phyloP scores from a whole-genome alignment of 2,888 invertebrate genomes.

The Sphecodes monilicornis region DNA sequence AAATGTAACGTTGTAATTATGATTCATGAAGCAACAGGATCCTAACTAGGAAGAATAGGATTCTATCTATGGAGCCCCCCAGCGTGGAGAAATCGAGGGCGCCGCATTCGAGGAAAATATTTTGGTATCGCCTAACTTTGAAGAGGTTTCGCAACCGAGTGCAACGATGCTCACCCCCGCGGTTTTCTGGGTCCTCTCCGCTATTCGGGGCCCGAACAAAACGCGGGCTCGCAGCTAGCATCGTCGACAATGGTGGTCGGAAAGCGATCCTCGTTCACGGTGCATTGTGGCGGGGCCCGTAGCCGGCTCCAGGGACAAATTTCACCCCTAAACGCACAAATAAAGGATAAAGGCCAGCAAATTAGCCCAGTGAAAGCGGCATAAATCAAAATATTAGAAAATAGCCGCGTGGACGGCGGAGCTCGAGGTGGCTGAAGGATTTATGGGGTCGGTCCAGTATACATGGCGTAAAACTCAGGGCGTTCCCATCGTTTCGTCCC shows the following conservation, averaged over 20 bases:
- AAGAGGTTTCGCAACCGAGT: slow-evolving; percentile 53
- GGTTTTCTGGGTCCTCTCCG: neutral
- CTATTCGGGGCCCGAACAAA: slow-evolving; percentile 48
- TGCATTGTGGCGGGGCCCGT: slow-evolving; percentile 48
- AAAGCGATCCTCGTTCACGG: slow-evolving; percentile 57
- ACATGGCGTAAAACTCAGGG: slow-evolving; percentile 46
- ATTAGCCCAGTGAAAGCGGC: slow-evolving; percentile 83
- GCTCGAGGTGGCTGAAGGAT: slow-evolving; percentile 79
- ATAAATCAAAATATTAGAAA: slow-evolving; percentile 84
- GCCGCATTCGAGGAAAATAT: slow-evolving; percentile 59
- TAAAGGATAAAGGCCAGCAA: slow-evolving; percentile 82
- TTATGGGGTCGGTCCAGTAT: slow-evolving; percentile 78
- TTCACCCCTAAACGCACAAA: slow-evolving; percentile 82
- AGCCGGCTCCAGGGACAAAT: slow-evolving; percentile 74
- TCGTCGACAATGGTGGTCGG: slow-evolving; percentile 55
- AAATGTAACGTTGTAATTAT: too few species aligned
- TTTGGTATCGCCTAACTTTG: slow-evolving; percentile 52
- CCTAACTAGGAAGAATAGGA: neutral
- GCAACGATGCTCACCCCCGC: slow-evolving; percentile 8
- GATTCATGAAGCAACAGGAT: neutral
- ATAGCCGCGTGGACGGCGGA: slow-evolving; percentile 75
- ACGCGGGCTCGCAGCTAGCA: slow-evolving; percentile 20
- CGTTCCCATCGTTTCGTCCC: slow-evolving; percentile 38
- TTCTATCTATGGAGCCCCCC: neutral
- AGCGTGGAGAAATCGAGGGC: slow-evolving; percentile 4